Percentiles rank a stretch among this genome's conserved stretches.
These are phyloP conservation scores for Caradrina kadenii DNA, from an alignment of 2,888 invertebrate species.

Conservation along the genomic window DNA sequence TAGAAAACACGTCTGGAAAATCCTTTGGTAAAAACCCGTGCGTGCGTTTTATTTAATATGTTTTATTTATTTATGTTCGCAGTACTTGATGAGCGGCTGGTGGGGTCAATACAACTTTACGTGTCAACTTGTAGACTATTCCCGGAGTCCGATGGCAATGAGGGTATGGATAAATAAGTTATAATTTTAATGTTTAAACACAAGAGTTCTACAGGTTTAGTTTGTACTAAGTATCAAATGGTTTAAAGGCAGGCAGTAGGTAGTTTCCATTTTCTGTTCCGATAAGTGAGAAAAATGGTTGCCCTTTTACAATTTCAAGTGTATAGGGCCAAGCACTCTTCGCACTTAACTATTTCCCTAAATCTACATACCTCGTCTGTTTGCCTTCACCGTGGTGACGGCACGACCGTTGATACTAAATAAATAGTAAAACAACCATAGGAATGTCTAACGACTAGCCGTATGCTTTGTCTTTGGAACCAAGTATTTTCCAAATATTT, in stretches of 20 bases:
- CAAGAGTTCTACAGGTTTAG: background rate
- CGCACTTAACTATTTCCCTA: slow-evolving; percentile 18
- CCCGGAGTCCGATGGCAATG: slow-evolving; percentile 93
- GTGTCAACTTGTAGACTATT: slow-evolving; percentile 97
- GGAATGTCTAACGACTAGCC: slow-evolving; percentile 6
- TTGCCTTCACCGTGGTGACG: slow-evolving; percentile 2
- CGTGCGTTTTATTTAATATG: background rate
- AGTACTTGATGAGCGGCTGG: slow-evolving; percentile 95
- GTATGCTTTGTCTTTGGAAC: slow-evolving; percentile 1
- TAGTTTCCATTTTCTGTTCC: background rate
- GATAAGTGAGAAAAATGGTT: no score
- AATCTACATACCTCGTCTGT: slow-evolving; percentile 20
- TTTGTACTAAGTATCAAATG: background rate
- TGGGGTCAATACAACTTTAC: slow-evolving; percentile 95
- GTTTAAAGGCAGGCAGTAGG: background rate
- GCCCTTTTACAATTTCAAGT: no score
- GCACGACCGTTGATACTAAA: slow-evolving; percentile 14
- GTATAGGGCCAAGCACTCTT: background rate
- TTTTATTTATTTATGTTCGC: slow-evolving; percentile 61
- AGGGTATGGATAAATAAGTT: slow-evolving; percentile 86
- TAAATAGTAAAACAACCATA: slow-evolving; percentile 18
- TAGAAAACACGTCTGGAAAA: slow-evolving; percentile 9
- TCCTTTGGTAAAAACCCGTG: background rate
- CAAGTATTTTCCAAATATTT: background rate
- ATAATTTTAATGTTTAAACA: background rate